These are phyloP conservation scores for Drosophila cardini DNA, from an alignment of 1,140 invertebrate species.

Conservation along the genomic window DNA sequence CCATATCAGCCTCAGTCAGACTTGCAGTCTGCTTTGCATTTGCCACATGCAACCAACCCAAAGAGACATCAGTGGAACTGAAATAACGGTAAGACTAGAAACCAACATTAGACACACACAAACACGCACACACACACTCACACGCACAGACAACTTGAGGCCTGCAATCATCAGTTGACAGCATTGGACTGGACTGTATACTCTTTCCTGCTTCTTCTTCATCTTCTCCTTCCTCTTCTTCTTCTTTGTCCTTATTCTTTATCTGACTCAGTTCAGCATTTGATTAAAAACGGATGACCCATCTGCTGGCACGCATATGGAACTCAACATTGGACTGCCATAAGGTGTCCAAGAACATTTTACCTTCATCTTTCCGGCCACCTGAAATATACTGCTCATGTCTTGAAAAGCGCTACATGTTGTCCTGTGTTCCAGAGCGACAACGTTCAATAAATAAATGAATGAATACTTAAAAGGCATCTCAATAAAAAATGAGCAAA, in stretches of 20 bases:
- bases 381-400: constrained; percentile 61
- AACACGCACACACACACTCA: constrained; percentile 17
- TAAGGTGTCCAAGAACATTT: constrained; percentile 12
- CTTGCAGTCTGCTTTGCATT: constrained; percentile 63
- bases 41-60: constrained; percentile 38
- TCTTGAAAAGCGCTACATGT: constrained; percentile 60
- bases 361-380: constrained; percentile 32
- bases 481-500: constrained; percentile 5
- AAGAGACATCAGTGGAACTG: neutral
- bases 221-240: neutral
- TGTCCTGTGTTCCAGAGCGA: constrained; percentile 34
- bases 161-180: constrained; percentile 66
- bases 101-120: constrained; percentile 30
- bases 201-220: constrained; percentile 3
- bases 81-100: constrained; percentile 6
- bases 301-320: constrained; percentile 62
- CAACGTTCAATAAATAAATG: constrained; percentile 51
- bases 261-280: constrained; percentile 63
- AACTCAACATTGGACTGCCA: neutral
- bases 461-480: constrained; percentile 42
- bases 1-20: constrained; percentile 63
- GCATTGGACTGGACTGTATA: constrained; percentile 12
- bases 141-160: constrained; percentile 63
- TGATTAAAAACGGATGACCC: constrained; percentile 72
- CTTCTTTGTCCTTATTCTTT: neutral